A percentile compares a stretch with the other conserved stretches of the same genome.
Conservation (phyloP, 2,113 vertebrate species). For the Hemibagrus wyckioides region DNA sequence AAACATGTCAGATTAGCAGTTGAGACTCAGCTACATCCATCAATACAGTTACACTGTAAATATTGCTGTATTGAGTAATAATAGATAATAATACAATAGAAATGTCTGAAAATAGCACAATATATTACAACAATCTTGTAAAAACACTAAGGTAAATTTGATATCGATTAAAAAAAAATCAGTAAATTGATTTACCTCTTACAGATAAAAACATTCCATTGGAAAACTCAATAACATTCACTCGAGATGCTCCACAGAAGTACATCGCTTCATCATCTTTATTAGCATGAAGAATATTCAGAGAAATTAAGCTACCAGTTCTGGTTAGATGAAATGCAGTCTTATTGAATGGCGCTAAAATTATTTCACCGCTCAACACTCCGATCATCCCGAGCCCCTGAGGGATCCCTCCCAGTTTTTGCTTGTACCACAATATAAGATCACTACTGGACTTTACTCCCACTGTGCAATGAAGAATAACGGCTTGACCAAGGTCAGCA, state of each 20-base stretch:
- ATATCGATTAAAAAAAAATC: background rate
- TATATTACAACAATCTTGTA: background rate
- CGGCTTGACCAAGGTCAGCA: background rate
- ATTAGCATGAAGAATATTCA: background rate
- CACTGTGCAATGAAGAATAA: background rate
- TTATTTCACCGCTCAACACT: background rate
- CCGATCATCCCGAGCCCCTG: background rate
- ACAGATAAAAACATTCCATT: constrained; percentile 9
- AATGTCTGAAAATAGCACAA: background rate
- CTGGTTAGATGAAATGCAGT: background rate
- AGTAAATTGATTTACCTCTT: background rate
- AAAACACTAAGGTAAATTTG: too few species aligned
- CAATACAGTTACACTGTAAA: background rate
- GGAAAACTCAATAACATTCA: background rate
- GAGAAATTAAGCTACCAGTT: background rate
- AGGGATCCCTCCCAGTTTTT: background rate
- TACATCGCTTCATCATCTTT: background rate
- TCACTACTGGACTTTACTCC: background rate
- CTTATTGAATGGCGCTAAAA: background rate
- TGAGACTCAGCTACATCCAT: too few species aligned
- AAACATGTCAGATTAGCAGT: background rate
- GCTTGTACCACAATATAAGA: background rate
- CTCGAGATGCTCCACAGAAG: background rate
- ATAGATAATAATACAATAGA: background rate
- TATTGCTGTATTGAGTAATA: background rate